These are phyloP conservation scores for Philonicus albiceps DNA, from an alignment of 2,888 invertebrate genomes.

Conservation along the genomic window DNA sequence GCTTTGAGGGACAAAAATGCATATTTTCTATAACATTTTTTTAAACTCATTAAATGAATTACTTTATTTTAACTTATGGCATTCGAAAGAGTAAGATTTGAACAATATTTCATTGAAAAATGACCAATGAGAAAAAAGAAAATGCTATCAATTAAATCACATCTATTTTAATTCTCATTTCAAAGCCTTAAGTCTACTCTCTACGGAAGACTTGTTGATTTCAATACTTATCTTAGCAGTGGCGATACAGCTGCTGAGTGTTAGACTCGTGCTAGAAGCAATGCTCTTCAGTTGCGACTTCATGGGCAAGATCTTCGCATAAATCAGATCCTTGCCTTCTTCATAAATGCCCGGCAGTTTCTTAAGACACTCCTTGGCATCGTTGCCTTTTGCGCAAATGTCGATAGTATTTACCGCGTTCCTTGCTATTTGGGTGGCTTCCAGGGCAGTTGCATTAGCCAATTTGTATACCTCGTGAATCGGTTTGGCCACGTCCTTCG, in stretches of 20 bases:
- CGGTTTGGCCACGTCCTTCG: background rate
- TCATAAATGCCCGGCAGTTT: background rate
- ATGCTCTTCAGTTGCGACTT: background rate
- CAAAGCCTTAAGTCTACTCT: background rate
- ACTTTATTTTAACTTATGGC: no score
- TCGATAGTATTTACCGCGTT: background rate
- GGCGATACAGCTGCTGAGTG: background rate
- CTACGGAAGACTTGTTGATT: background rate
- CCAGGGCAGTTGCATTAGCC: conserved; percentile 4
- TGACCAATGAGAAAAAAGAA: no score
- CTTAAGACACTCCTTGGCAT: background rate
- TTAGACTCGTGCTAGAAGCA: background rate
- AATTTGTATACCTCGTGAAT: background rate
- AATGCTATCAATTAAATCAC: background rate
- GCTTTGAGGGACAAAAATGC: no score
- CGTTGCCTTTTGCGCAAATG: background rate
- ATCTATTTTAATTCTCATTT: background rate
- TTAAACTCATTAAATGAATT: no score
- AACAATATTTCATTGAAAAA: no score
- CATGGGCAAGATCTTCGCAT: background rate
- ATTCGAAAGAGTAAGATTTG: no score
- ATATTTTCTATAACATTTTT: no score
- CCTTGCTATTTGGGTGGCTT: background rate
- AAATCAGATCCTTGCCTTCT: background rate
- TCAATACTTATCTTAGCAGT: conserved; percentile 1